These are phyloP conservation scores for Myathropa florea DNA, from an alignment of 2,888 invertebrate genomes.

Conservation along the genomic window DNA sequence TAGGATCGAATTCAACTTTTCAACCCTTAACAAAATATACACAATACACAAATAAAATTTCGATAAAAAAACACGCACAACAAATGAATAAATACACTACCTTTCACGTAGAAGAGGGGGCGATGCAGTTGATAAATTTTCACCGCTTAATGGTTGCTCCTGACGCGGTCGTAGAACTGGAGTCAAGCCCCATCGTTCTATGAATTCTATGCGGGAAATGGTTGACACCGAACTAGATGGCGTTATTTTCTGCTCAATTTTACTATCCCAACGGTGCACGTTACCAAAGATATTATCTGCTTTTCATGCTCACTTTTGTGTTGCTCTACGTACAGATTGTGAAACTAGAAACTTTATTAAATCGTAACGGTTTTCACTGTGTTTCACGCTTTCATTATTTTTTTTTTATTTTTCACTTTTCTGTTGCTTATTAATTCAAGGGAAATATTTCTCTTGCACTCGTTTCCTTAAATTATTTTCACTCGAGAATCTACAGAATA, in stretches of 20 bases:
- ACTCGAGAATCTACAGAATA: neutral
- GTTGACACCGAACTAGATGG: slow-evolving; percentile 80
- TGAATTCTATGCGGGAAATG: slow-evolving; percentile 98
- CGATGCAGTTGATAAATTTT: slow-evolving; percentile 80
- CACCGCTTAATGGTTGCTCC: slow-evolving; percentile 90
- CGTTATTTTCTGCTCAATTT: slow-evolving; percentile 74
- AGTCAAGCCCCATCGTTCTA: slow-evolving; percentile 99
- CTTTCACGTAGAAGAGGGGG: slow-evolving; percentile 81
- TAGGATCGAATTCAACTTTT: too few relatives aligned
- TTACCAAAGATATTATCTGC: slow-evolving; percentile 59
- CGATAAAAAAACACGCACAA: too few relatives aligned
- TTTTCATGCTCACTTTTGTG: slow-evolving; percentile 53
- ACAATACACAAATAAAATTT: neutral
- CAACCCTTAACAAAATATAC: neutral
- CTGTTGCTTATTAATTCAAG: neutral
- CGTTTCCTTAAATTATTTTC: slow-evolving; percentile 20
- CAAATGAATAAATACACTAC: slow-evolving; percentile 74
- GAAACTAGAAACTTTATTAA: slow-evolving; percentile 6
- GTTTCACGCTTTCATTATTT: slow-evolving; percentile 32
- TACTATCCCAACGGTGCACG: slow-evolving; percentile 57
- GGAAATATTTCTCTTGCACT: neutral
- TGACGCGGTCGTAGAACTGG: slow-evolving; percentile 98
- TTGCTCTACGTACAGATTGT: neutral
- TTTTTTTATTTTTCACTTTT: slow-evolving; percentile 10
- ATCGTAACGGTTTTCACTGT: slow-evolving; percentile 16